Evolutionary conservation across 2,888 invertebrate species (phyloP), one percentile per base, ranked within the genome.

Genomic region (Nebria brevicollis): DNA sequence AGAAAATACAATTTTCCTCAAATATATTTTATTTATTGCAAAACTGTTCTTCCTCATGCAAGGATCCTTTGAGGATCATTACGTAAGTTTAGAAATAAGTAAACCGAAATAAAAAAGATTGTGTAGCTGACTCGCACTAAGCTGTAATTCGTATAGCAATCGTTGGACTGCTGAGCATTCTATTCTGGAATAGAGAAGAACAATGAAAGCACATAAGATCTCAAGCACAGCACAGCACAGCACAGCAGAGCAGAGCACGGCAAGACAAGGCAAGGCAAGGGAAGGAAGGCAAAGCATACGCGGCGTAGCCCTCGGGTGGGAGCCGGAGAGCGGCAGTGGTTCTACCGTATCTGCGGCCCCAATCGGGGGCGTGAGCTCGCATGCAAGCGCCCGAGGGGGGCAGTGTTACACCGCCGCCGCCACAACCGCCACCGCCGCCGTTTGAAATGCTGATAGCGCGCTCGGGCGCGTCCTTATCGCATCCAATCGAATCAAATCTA

Each of bases 401-500:
- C 65, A 25, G 43, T 74, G 43, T 68, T 65, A 65, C 73, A n/a
- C 13, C n/a, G 41, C 34, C 65, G 25, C 66, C 73, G 68, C 43
- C 74, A 25, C 65, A 66, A 75, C 66, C 66, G 42, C 66, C 25
- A 42, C 82, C 82, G 25, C 25, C 70, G 70, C 34, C 70, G 25
- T 70, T 70, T 70, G 70, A 70, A 70, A 70, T 70, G 70, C 70
- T 70, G 70, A 70, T 70, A 25, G 42, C 79, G 66, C 25, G 42
- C 73, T 13, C 20, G 26, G 11, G 54, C 10, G n/a, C 73, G 75
- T 75, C 79, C 54, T 79, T 75, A 79, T 75, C 74, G 66, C 66
- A 25, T 75, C 83, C 82, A 84, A 85, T 85, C 83, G 83, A 83
- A 86, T 86, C 86, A 85, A 86, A 86, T 86, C 85, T 85, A 83